Conservation (phyloP, 1,140 invertebrate species). For the Condylostylus longicornis region DNA sequence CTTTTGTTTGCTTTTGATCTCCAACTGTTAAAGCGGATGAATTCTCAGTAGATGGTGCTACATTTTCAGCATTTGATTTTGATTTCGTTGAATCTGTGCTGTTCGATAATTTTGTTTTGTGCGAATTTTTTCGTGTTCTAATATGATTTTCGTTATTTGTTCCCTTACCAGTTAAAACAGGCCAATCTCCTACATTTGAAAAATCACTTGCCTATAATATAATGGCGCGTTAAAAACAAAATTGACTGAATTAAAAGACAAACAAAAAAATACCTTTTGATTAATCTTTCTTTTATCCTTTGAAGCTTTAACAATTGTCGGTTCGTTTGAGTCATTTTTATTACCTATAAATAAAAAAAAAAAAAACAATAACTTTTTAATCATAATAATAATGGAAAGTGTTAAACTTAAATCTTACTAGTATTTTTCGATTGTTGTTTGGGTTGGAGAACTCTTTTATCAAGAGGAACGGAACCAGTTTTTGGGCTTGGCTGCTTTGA, state of each 20-base stretch:
- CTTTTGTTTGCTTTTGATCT: neutral
- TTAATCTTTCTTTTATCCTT: slow-evolving; percentile 46
- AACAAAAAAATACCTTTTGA: slow-evolving; percentile 37
- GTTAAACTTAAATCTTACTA: neutral
- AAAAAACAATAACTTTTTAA: no score
- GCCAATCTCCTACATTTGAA: slow-evolving; percentile 62
- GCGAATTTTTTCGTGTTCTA: neutral
- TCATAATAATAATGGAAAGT: no score
- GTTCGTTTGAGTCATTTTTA: slow-evolving; percentile 16
- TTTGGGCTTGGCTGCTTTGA: slow-evolving; percentile 27
- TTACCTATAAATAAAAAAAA: slow-evolving; percentile 1
- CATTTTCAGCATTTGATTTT: slow-evolving; percentile 24
- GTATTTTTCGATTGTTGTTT: slow-evolving; percentile 25
- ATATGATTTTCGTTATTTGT: slow-evolving; percentile 8
- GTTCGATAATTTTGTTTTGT: neutral
- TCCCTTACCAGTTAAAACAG: slow-evolving; percentile 40
- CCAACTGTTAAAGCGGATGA: neutral
- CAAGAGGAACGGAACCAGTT: slow-evolving; percentile 25
- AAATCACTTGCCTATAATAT: slow-evolving; percentile 50
- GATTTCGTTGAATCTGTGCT: neutral
- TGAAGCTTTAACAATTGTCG: slow-evolving; percentile 38
- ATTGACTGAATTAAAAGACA: neutral
- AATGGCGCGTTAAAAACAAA: neutral
- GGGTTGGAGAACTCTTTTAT: slow-evolving; percentile 34
- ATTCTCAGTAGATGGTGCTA: slow-evolving; percentile 6